Conservation (phyloP, 2,113 vertebrate genomes). For the Corynorhinus townsendii region DNA sequence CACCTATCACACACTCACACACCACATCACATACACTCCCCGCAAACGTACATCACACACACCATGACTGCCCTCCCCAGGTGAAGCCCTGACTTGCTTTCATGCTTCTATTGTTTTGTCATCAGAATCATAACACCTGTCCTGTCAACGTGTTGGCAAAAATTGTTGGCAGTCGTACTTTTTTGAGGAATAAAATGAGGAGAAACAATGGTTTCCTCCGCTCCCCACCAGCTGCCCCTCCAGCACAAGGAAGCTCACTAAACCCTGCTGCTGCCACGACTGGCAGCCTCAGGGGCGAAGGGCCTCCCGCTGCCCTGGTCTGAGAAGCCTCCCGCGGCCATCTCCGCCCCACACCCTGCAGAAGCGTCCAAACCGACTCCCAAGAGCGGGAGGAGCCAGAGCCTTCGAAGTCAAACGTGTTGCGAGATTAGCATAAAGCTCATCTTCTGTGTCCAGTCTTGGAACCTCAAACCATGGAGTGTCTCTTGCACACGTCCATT, state of each 20-base stretch:
- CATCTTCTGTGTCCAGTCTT: not conserved
- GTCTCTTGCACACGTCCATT: not conserved
- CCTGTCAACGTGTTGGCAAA: not conserved
- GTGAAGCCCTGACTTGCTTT: not conserved
- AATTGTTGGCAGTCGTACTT: not conserved
- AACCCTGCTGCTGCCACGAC: not conserved
- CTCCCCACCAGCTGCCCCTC: not conserved
- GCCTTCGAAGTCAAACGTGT: not conserved
- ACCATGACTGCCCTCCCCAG: not conserved
- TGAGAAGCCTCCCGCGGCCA: rapidly evolving
- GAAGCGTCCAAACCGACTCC: not conserved
- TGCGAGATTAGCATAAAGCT: rapidly evolving
- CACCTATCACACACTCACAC: not conserved
- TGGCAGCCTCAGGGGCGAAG: not conserved
- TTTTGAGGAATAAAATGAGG: not conserved
- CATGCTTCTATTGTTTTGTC: not conserved
- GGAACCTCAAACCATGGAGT: not conserved
- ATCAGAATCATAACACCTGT: not conserved
- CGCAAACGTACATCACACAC: not conserved
- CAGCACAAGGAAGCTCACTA: not conserved
- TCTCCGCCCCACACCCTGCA: not conserved
- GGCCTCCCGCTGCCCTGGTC: not conserved
- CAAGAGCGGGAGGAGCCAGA: not conserved
- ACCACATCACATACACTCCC: not conserved
- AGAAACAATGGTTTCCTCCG: not conserved